These are phyloP conservation scores for Teinopalpus imperialis DNA, from an alignment of 2,888 invertebrate species.

Conservation along the genomic window DNA sequence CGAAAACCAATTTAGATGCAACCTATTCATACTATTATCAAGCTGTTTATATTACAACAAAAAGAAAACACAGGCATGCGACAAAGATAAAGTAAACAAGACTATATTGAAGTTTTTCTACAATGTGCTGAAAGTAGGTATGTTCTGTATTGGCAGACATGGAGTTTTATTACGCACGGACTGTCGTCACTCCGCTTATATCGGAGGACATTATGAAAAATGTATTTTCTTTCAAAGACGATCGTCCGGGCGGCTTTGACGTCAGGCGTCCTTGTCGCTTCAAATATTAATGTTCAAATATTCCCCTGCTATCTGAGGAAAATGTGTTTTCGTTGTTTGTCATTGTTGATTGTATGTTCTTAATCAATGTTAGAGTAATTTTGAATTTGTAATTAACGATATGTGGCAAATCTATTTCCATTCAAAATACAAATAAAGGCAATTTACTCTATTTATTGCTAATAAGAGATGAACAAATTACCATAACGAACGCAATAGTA, in stretches of 20 bases:
- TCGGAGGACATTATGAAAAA: conserved; percentile 50
- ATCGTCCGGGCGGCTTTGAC: conserved; percentile 45
- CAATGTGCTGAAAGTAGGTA: neutral
- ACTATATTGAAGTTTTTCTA: conserved; percentile 6
- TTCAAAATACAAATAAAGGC: no score
- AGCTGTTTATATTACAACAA: neutral
- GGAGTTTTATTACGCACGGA: conserved; percentile 41
- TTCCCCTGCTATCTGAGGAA: conserved; percentile 1
- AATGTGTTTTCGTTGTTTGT: neutral
- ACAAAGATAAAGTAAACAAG: neutral
- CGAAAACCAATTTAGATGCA: no score
- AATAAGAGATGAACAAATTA: no score
- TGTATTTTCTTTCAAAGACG: conserved; percentile 55
- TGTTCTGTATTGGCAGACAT: conserved; percentile 33
- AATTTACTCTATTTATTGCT: no score
- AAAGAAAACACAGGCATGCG: neutral
- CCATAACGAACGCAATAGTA: no score
- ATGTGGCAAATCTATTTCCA: no score
- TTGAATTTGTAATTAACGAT: no score
- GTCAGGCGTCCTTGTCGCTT: conserved; percentile 44
- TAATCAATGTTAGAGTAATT: neutral
- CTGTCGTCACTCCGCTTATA: conserved; percentile 40
- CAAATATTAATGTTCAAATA: conserved; percentile 28
- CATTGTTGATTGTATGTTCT: no score
- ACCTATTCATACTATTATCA: conserved; percentile 9